These are phyloP conservation scores for Mionectes macconnelli DNA, from an alignment of 2,113 vertebrate species.

Conservation along the genomic window DNA sequence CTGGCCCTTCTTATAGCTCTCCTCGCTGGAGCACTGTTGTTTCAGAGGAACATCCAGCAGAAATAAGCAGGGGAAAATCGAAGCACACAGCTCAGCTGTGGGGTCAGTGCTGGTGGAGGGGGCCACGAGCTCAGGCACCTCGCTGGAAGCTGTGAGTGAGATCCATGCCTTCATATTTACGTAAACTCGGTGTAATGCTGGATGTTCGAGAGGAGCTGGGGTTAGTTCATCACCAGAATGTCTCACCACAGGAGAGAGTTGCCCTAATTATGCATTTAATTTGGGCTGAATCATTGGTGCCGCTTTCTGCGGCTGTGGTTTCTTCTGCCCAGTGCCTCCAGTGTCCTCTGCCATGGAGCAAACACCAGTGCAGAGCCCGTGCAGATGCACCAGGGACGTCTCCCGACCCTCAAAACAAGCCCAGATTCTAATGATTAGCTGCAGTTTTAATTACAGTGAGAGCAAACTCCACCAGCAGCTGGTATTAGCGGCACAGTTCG, in stretches of 20 bases:
- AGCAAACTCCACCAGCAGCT: not conserved
- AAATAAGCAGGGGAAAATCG: not conserved
- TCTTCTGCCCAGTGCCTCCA: not conserved
- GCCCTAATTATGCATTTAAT: not conserved
- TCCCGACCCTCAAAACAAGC: not conserved
- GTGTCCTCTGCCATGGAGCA: not conserved
- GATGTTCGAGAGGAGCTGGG: not conserved
- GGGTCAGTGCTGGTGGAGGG: not conserved
- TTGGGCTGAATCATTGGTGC: not conserved
- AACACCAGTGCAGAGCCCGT: not conserved
- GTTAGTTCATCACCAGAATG: not conserved
- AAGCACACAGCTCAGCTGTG: not conserved
- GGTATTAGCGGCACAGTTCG: not conserved
- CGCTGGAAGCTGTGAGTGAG: not conserved
- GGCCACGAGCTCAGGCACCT: not conserved
- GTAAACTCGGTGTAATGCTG: rapidly evolving
- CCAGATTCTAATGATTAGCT: not conserved
- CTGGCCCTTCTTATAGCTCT: not conserved
- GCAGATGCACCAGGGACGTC: not conserved
- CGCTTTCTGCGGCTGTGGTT: rapidly evolving
- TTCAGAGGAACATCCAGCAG: not conserved
- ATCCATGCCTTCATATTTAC: not conserved
- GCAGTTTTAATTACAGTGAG: not conserved
- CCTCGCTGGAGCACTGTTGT: not conserved
- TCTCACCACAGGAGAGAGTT: not conserved